A percentile compares a stretch with the other conserved stretches of the same genome.
These are phyloP conservation scores for Lepus europaeus DNA, from an alignment of 2,113 vertebrate genomes.

Conservation along the genomic window DNA sequence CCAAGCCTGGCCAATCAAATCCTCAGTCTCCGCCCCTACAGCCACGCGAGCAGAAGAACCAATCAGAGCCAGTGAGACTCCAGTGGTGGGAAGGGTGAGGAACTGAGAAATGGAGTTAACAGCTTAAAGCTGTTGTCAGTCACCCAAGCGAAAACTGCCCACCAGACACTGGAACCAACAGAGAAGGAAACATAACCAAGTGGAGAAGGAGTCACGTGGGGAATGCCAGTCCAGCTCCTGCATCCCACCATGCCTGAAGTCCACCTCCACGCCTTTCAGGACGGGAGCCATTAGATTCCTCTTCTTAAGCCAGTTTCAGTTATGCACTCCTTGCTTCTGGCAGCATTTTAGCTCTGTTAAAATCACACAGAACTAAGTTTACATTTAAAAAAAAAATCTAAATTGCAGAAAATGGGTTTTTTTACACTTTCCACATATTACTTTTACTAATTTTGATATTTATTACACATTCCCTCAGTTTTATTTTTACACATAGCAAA, in stretches of 20 bases:
- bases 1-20: not conserved
- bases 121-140: not conserved
- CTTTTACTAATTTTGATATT: conserved; percentile 24
- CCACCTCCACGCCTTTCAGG: not conserved
- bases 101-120: not conserved
- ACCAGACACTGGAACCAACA: not conserved
- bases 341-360: not conserved
- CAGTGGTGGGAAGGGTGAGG: not conserved
- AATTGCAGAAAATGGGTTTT: not conserved
- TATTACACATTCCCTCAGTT: not conserved
- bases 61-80: not conserved
- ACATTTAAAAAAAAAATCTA: not conserved
- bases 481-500: not conserved
- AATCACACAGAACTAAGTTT: not conserved
- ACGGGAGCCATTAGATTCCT: not conserved
- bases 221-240: not conserved
- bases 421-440: conserved; percentile 2
- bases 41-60: not conserved
- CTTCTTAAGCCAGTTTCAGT: not conserved
- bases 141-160: not conserved
- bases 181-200: not conserved
- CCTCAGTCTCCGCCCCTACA: not conserved
- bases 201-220: not conserved
- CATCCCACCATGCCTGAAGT: not conserved
- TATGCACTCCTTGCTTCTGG: not conserved